Evolutionary conservation across 2,797 vertebrate genomes (phyloP).

Genomic region (Tangara arthus): DNA sequence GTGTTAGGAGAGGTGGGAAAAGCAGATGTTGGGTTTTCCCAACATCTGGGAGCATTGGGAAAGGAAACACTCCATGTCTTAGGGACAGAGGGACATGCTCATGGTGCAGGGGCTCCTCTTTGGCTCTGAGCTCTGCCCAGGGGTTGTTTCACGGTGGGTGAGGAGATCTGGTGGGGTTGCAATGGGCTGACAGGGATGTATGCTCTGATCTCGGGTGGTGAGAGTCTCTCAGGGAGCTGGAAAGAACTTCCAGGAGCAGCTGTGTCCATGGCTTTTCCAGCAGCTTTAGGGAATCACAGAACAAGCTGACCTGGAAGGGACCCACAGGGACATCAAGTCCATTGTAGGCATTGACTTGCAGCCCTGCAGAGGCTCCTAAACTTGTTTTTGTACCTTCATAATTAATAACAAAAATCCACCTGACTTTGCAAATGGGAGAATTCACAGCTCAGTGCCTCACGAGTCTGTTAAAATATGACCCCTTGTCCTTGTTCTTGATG

Average conservation of each 20-base stretch:
- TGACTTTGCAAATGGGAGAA: neutral
- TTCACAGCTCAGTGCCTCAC: neutral
- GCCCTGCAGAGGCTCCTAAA: neutral
- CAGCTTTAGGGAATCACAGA: neutral
- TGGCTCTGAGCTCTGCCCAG: too few species aligned
- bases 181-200: fast-evolving
- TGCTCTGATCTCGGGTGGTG: neutral
- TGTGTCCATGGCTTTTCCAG: neutral
- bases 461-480: neutral
- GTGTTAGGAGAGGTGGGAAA: neutral
- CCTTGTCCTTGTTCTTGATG: neutral
- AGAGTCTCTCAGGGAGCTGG: neutral
- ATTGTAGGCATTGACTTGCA: neutral
- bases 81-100: too few species aligned
- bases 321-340: neutral
- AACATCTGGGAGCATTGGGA: too few species aligned
- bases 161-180: neutral
- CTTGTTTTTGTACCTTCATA: neutral
- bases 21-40: neutral
- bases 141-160: too few species aligned
- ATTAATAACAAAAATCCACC: neutral
- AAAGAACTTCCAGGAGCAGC: neutral
- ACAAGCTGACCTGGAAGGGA: neutral
- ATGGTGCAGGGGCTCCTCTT: too few species aligned
- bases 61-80: too few species aligned